A percentile compares a stretch with the other conserved stretches of the same genome.
Evolutionary conservation across 64 coral and sea anemone genomes (phyloP).

Genomic region (Trachythela sp.): DNA sequence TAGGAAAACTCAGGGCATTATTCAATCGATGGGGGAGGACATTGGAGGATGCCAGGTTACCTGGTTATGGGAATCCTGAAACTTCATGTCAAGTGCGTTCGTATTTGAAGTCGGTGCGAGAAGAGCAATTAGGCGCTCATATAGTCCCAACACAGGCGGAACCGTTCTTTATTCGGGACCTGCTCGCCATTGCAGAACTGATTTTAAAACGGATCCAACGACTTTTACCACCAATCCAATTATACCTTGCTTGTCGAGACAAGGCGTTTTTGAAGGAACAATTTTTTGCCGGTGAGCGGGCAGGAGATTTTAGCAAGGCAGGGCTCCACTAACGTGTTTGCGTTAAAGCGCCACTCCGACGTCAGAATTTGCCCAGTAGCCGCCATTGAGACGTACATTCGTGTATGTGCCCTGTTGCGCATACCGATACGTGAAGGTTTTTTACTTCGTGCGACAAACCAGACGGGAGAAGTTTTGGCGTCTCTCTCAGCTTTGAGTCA

Average conservation of each 20-base stretch:
- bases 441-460: conserved; percentile 24
- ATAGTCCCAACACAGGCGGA: background rate
- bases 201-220: background rate
- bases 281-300: conserved; percentile 50
- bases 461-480: background rate
- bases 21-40: background rate
- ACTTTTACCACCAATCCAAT: background rate
- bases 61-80: background rate
- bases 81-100: background rate
- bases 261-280: conserved; percentile 19
- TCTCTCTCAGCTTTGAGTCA: background rate
- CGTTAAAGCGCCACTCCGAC: conserved; percentile 34
- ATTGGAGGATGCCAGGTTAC: background rate
- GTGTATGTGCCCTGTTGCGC: background rate
- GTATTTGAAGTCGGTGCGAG: background rate
- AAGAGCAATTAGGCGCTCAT: conserved; percentile 32
- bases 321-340: conserved; percentile 39
- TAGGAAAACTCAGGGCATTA: conserved; percentile 25
- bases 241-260: conserved; percentile 13
- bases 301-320: background rate
- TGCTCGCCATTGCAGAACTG: background rate
- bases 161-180: background rate
- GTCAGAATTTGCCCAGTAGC: conserved; percentile 28
- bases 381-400: conserved; percentile 30
- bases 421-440: conserved; percentile 6